These are phyloP conservation scores for Amiota mariae DNA, from an alignment of 2,888 invertebrate genomes.

Conservation along the genomic window DNA sequence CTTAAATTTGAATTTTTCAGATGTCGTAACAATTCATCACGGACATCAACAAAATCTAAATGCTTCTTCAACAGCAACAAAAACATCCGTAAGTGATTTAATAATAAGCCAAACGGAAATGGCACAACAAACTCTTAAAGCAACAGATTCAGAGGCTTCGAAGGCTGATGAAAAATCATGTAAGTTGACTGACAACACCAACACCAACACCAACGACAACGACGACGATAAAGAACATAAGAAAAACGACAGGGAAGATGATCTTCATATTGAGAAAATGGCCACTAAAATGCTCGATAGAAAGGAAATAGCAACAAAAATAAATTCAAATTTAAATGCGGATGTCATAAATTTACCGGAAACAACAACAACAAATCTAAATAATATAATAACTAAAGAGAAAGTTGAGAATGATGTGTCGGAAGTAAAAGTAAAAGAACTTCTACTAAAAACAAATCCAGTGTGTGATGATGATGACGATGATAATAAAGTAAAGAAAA, in stretches of 20 bases:
- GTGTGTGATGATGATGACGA: neutral
- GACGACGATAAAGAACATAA: neutral
- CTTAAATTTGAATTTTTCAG: conserved; percentile 57
- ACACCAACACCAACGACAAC: neutral
- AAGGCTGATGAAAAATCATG: no score
- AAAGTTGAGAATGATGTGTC: conserved; percentile 44
- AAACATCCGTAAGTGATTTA: conserved; percentile 51
- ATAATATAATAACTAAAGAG: conserved; percentile 15
- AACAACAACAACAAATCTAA: conserved; percentile 37
- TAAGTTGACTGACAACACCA: neutral
- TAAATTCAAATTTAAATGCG: conserved; percentile 59
- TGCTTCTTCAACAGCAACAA: conserved; percentile 26
- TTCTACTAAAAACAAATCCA: conserved; percentile 34
- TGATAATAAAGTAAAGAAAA: conserved; percentile 11
- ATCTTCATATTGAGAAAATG: conserved; percentile 35
- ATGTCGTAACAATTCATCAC: conserved; percentile 65
- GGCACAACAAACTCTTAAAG: conserved; percentile 1
- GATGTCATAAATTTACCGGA: conserved; percentile 61
- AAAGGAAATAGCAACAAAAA: conserved; percentile 19
- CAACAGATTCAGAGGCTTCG: no score
- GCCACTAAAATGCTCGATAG: conserved; percentile 53
- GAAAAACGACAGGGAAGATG: conserved; percentile 13
- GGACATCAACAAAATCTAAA: conserved; percentile 49
- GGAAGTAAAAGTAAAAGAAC: conserved; percentile 46
- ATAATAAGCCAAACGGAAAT: conserved; percentile 31